Evolutionary conservation across 2,888 invertebrate genomes (phyloP).

Genomic region (Agrilus cyanescens): DNA sequence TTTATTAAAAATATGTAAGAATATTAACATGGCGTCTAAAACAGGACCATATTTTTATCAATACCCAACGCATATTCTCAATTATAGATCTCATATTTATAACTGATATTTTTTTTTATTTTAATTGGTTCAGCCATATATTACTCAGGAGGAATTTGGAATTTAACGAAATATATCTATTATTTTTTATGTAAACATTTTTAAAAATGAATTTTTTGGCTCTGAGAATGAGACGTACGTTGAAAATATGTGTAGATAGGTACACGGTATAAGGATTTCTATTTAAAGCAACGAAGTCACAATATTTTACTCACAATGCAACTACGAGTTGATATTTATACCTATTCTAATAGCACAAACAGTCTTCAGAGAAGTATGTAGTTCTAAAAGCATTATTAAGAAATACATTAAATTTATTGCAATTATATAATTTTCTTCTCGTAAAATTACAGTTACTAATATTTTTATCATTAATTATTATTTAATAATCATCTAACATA

Average conservation of each 20-base stretch:
- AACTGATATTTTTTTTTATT: conserved; percentile 3
- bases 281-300: conserved; percentile 26
- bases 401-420: conserved; percentile 11
- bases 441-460: too few species aligned
- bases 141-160: too few species aligned
- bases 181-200: too few species aligned
- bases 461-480: too few species aligned
- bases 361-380: conserved; percentile 7
- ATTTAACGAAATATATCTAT: too few species aligned
- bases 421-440: conserved; percentile 2
- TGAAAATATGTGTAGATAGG: not conserved
- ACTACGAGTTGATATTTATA: conserved; percentile 9
- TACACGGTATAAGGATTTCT: conserved; percentile 1
- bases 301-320: conserved; percentile 20
- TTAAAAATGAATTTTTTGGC: too few species aligned
- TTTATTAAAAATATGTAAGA: too few species aligned
- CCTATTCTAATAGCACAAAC: conserved; percentile 6
- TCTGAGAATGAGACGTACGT: too few species aligned
- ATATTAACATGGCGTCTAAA: conserved; percentile 6
- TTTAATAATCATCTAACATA: too few species aligned
- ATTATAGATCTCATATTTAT: conserved; percentile 8
- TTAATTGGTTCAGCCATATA: not conserved
- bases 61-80: conserved; percentile 3
- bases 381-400: conserved; percentile 12
- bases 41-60: conserved; percentile 10